Evolutionary conservation across 2,888 invertebrate genomes (phyloP).

Genomic region (Tachina lurida): DNA sequence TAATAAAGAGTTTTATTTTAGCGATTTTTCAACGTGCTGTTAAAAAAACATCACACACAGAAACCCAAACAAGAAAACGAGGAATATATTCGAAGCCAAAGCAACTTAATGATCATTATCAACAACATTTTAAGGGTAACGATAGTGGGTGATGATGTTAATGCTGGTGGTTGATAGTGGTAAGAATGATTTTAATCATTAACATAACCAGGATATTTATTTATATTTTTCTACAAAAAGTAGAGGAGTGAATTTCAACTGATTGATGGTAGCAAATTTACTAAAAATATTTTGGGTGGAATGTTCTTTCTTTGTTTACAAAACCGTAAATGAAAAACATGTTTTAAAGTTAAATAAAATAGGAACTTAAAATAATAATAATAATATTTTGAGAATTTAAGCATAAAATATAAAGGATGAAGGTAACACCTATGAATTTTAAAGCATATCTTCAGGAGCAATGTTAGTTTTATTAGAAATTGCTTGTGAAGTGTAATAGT

Average conservation of each 20-base stretch:
- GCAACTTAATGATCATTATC: slow-evolving; percentile 47
- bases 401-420: no score
- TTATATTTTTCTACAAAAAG: background rate
- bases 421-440: no score
- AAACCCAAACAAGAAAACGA: slow-evolving; percentile 7
- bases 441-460: no score
- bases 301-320: background rate
- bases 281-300: background rate
- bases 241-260: background rate
- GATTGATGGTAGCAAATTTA: background rate
- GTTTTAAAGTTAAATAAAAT: background rate
- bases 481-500: no score
- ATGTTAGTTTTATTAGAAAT: no score
- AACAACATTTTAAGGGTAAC: slow-evolving; percentile 23
- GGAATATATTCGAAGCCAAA: slow-evolving; percentile 29
- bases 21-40: slow-evolving; percentile 57
- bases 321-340: background rate
- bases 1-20: slow-evolving; percentile 65
- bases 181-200: slow-evolving; percentile 50
- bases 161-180: background rate
- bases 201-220: slow-evolving; percentile 35
- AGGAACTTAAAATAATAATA: background rate
- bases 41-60: slow-evolving; percentile 25
- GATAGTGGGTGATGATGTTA: slow-evolving; percentile 13
- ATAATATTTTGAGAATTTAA: no score